Evolutionary conservation across 2,888 invertebrate species (phyloP), one percentile per base, ranked within the genome.

Genomic region (Vandiemenella viatica): DNA sequence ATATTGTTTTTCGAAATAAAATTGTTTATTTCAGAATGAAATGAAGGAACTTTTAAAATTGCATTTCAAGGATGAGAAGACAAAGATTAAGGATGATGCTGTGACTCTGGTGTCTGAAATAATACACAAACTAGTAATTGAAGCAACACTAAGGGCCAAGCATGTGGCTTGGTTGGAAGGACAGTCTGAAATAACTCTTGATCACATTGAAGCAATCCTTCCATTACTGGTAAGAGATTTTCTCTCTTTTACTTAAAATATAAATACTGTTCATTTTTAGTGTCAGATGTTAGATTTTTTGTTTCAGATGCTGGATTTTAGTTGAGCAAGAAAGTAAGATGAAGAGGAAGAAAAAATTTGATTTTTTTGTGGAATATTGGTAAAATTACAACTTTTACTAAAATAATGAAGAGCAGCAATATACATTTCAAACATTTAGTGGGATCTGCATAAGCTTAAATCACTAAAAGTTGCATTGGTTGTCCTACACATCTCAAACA

Each of bases 81-180:
- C 68, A 2, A 75, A 73, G 60, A 64, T 76, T 21, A 69, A 68
- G 7, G 73, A 74, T 51, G 74, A 75, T 55, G 68, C 73, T 1
- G 58, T 73, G 41, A 68, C 67, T n/a, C 58, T 76, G 26, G 65
- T 75, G 10, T 65, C 66, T 49, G 74, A 76, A 58, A 64, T 76
- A 22, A 67, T 70, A 3, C 74, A 74, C 59, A 67, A 69, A 51
- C 59, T 76, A 42, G 71, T 72, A 8, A 67, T 73, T 0, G 77
- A 77, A 62, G 70, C 73, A 5, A 69, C 74, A 41, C 59, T 73
- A 46, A 62, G 76, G 37, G 71, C 75, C 4, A 68, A 71, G 37
- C 71, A 65, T 54, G 70, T 71, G 52, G 73, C 76, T 10, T 8
- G n/a, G n/a, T 15, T 16, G 4, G 47, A 47, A 19, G 26, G 13